Percentiles rank a stretch among this genome's conserved stretches.
phyloP scores from a whole-genome alignment of 2,888 invertebrate genomes.

The Sipha maydis region DNA sequence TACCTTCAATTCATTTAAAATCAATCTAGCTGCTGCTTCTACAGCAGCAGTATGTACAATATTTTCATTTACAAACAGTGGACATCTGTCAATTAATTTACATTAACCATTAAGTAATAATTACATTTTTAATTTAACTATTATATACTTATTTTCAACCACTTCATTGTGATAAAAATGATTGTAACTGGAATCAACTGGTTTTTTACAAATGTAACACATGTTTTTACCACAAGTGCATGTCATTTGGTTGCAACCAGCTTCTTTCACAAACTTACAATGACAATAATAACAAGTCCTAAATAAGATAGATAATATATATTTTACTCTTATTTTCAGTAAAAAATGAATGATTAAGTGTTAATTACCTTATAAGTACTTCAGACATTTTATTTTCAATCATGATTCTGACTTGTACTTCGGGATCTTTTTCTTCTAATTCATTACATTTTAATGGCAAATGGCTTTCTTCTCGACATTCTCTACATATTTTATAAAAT shows the following conservation, averaged over 20 bases:
- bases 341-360: not conserved
- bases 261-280: constrained; percentile 70
- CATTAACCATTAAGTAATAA: no score
- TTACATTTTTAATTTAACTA: not conserved
- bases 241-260: constrained; percentile 73
- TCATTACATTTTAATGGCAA: constrained; percentile 71
- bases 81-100: constrained; percentile 22
- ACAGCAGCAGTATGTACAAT: constrained; percentile 53
- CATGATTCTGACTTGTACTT: constrained; percentile 68
- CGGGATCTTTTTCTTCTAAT: constrained; percentile 68
- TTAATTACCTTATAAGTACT: constrained; percentile 67
- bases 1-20: constrained; percentile 26
- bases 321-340: no score
- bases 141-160: constrained; percentile 31
- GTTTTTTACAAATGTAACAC: constrained; percentile 72
- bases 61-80: constrained; percentile 46
- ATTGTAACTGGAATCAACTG: constrained; percentile 66
- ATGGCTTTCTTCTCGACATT: constrained; percentile 71
- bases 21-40: constrained; percentile 54
- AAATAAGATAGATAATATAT: not conserved
- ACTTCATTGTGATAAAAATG: constrained; percentile 28
- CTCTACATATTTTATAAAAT: constrained; percentile 61
- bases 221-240: constrained; percentile 71
- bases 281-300: constrained; percentile 70
- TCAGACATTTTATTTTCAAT: constrained; percentile 72